Evolutionary conservation across 2,888 invertebrate genomes (phyloP).

Genomic region (Zhuqinia jingwanae): DNA sequence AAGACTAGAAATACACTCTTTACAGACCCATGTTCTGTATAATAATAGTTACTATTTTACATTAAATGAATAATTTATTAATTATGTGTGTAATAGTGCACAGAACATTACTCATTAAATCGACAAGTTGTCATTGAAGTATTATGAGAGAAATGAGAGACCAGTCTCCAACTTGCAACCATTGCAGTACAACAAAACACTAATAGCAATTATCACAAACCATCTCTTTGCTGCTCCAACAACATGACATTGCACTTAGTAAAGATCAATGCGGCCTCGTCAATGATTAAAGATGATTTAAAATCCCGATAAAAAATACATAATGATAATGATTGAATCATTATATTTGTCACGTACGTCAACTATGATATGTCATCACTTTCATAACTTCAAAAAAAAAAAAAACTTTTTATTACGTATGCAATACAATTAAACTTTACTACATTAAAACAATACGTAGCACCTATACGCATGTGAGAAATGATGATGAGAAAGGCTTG

Average conservation of each 20-base stretch:
- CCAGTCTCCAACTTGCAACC: too few relatives aligned
- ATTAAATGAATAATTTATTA: neutral
- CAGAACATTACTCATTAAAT: neutral
- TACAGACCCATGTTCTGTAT: too few relatives aligned
- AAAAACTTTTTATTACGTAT: too few relatives aligned
- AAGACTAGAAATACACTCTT: too few relatives aligned
- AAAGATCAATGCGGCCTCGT: neutral
- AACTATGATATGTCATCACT: too few relatives aligned
- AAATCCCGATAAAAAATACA: conserved; percentile 7
- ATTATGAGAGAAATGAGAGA: too few relatives aligned
- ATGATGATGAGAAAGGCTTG: too few relatives aligned
- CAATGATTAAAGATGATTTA: neutral
- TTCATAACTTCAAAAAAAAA: too few relatives aligned
- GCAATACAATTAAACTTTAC: too few relatives aligned
- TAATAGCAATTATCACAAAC: neutral
- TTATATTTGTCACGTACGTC: too few relatives aligned
- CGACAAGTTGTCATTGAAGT: neutral
- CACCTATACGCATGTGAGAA: too few relatives aligned
- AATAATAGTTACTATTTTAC: neutral
- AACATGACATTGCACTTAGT: conserved; percentile 66
- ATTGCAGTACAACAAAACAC: neutral
- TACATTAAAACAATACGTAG: too few relatives aligned
- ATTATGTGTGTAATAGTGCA: neutral
- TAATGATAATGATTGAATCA: conserved; percentile 25
- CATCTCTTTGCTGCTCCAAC: neutral